phyloP scores from a whole-genome alignment of 2,113 vertebrate genomes.

The Trematomus loennbergii region DNA sequence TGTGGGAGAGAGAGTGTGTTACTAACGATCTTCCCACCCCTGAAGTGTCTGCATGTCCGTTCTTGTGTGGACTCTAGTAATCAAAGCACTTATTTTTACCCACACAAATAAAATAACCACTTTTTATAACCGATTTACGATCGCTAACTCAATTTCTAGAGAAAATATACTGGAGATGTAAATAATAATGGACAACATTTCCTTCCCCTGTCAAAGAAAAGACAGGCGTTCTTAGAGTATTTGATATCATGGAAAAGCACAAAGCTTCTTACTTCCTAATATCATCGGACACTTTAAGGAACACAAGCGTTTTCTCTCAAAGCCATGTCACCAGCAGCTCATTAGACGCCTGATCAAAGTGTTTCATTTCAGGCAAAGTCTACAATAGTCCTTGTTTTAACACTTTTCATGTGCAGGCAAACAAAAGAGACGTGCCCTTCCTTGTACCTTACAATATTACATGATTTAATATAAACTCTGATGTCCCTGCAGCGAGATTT shows the following conservation, averaged over 20 bases:
- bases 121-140: not conserved
- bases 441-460: slow-evolving; percentile 51
- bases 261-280: slow-evolving; percentile 42
- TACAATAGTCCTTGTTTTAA: slow-evolving; percentile 45
- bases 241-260: slow-evolving; percentile 34
- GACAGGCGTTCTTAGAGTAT: slow-evolving; percentile 10
- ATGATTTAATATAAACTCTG: slow-evolving; percentile 55
- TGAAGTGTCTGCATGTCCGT: slow-evolving; percentile 42
- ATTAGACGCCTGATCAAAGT: slow-evolving; percentile 73
- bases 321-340: slow-evolving; percentile 60
- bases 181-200: slow-evolving; percentile 23
- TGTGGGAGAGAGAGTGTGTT: slow-evolving; percentile 4
- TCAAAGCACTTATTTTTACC: slow-evolving; percentile 28
- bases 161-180: not conserved
- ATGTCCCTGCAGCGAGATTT: slow-evolving; percentile 35
- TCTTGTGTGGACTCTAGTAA: slow-evolving; percentile 35
- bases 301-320: slow-evolving; percentile 58
- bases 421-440: slow-evolving; percentile 58
- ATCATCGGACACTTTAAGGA: slow-evolving; percentile 53
- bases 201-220: slow-evolving; percentile 36
- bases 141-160: slow-evolving; percentile 28
- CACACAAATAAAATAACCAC: slow-evolving; percentile 10
- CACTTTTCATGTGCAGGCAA: slow-evolving; percentile 55
- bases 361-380: slow-evolving; percentile 48
- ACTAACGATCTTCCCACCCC: slow-evolving; percentile 33